phyloP scores from a whole-genome alignment of 2,113 vertebrate species.

The Oncorhynchus tshawytscha region DNA sequence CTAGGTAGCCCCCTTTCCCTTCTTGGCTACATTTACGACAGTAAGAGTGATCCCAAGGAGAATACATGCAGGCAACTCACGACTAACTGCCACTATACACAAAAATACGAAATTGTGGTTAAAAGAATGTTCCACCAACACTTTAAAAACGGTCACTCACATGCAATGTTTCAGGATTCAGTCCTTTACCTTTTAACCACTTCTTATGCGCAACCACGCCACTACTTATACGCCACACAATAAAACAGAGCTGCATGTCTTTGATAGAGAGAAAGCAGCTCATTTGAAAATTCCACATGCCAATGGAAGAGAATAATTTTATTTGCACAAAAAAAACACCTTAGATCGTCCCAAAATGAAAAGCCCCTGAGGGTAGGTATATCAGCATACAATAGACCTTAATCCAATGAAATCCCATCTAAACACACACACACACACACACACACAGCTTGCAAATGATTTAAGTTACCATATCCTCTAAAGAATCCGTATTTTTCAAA shows the following conservation, averaged over 20 bases:
- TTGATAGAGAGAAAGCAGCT: slow-evolving; percentile 39
- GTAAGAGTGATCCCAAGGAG: background rate
- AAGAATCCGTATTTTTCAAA: background rate
- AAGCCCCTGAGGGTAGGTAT: slow-evolving; percentile 81
- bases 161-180: background rate
- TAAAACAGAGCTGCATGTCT: slow-evolving; percentile 34
- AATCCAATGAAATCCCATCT: slow-evolving; percentile 76
- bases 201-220: slow-evolving; percentile 24
- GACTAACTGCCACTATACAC: background rate
- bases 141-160: slow-evolving; percentile 1
- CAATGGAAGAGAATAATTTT: slow-evolving; percentile 76
- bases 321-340: slow-evolving; percentile 79
- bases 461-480: background rate
- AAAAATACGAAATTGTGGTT: background rate
- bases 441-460: background rate
- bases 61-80: background rate
- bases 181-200: slow-evolving; percentile 22
- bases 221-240: slow-evolving; percentile 32
- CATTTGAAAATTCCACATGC: slow-evolving; percentile 76
- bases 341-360: slow-evolving; percentile 84
- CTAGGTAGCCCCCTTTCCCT: too few relatives aligned
- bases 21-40: slow-evolving; percentile 1
- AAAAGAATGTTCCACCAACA: slow-evolving; percentile 25
- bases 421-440: slow-evolving; percentile 42
- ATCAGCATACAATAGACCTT: slow-evolving; percentile 81